Evolutionary conservation across 2,797 vertebrate genomes (phyloP).

Genomic region (Tamandua tetradactyla): DNA sequence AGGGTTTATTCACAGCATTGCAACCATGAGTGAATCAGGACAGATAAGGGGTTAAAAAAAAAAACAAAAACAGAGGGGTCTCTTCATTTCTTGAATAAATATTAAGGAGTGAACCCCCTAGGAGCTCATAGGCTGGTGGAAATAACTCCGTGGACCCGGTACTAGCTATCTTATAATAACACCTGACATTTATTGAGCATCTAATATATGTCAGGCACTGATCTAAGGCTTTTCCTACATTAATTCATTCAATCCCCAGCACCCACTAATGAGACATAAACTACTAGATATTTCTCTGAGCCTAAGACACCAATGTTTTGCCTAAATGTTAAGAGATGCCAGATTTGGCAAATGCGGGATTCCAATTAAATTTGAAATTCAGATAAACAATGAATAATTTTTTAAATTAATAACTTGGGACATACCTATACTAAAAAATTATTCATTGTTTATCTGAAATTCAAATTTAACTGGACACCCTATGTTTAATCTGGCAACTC

Average conservation of each 20-base stretch:
- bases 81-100: neutral
- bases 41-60: neutral
- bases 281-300: neutral
- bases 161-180: accelerated
- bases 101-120: no score
- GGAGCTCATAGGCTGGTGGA: neutral
- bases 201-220: neutral
- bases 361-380: neutral
- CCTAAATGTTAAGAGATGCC: neutral
- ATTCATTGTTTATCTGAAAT: neutral
- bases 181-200: neutral
- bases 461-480: neutral
- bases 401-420: no score
- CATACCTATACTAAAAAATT: neutral
- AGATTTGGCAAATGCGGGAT: neutral
- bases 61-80: neutral
- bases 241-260: no score
- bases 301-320: neutral
- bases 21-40: accelerated
- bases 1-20: neutral
- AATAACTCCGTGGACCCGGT: neutral
- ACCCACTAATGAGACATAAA: neutral
- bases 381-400: neutral
- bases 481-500: neutral
- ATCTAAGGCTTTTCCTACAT: neutral